These are phyloP conservation scores for Xenopus petersii DNA, from an alignment of 2,797 vertebrate genomes.

Conservation along the genomic window DNA sequence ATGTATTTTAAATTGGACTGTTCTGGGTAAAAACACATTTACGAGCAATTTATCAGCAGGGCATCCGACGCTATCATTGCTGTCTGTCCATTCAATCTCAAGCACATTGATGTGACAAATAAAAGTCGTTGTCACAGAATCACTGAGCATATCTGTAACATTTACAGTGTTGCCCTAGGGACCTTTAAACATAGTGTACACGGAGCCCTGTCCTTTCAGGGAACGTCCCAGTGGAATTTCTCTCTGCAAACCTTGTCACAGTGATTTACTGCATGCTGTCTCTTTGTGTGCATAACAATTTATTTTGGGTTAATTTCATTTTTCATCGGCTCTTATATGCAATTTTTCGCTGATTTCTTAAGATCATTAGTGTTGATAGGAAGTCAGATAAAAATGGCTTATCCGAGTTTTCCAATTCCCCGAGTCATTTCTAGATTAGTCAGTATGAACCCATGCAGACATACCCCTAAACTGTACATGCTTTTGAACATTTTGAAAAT, in stretches of 20 bases:
- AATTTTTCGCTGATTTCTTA: neutral
- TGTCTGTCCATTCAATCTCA: neutral
- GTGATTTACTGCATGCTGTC: neutral
- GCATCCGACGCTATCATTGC: neutral
- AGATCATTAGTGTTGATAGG: no score
- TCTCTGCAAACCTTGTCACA: neutral
- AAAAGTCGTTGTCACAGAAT: neutral
- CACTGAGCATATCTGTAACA: constrained; percentile 7
- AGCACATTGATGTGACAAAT: constrained; percentile 1
- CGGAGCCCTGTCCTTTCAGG: neutral
- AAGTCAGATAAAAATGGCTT: no score
- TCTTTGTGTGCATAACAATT: neutral
- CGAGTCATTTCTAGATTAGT: no score
- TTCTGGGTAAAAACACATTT: neutral
- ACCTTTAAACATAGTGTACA: neutral
- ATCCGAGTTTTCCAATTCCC: no score
- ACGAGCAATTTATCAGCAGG: neutral
- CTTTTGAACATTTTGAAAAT: no score
- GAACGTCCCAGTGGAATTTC: neutral
- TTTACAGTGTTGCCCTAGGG: neutral
- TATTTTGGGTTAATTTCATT: neutral
- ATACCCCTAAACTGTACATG: no score
- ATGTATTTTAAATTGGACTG: neutral
- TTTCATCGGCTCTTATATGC: neutral
- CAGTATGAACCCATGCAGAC: no score